Percentiles rank a stretch among this genome's conserved stretches.
These are phyloP conservation scores for Hypercompe scribonia DNA, from an alignment of 2,888 invertebrate genomes.

Conservation along the genomic window DNA sequence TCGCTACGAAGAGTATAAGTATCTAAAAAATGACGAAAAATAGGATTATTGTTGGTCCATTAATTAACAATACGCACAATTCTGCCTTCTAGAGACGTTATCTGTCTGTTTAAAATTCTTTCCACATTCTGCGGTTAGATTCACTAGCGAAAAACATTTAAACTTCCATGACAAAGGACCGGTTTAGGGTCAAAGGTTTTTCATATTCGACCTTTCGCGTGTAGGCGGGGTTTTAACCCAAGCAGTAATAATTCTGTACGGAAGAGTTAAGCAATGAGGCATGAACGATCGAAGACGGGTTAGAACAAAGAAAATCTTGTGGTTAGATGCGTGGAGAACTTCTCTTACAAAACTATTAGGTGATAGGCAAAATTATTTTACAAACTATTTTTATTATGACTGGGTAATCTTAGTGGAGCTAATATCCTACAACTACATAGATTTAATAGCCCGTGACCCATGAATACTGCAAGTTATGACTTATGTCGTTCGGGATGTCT, in stretches of 20 bases:
- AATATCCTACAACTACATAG: no score
- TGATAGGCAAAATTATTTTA: no score
- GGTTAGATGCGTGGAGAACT: neutral
- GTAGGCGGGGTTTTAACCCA: slow-evolving; percentile 12
- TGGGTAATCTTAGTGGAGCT: no score
- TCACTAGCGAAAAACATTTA: slow-evolving; percentile 1
- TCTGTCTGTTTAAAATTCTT: neutral
- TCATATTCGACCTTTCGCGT: slow-evolving; percentile 20
- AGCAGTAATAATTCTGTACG: slow-evolving; percentile 2
- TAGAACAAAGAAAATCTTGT: neutral
- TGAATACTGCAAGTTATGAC: no score
- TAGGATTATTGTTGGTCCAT: no score
- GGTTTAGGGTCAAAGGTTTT: slow-evolving; percentile 30
- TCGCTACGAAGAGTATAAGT: no score
- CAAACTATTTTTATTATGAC: no score
- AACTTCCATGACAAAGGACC: slow-evolving; percentile 17
- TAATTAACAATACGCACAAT: neutral
- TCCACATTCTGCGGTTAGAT: slow-evolving; percentile 11
- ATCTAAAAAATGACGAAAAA: no score
- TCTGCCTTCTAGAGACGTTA: neutral
- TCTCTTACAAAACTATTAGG: neutral
- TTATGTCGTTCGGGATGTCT: no score
- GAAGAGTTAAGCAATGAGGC: slow-evolving; percentile 2
- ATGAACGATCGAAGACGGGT: neutral
- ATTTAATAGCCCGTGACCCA: no score